Conservation (phyloP, 2,888 invertebrate species). For the Emesis russula region DNA sequence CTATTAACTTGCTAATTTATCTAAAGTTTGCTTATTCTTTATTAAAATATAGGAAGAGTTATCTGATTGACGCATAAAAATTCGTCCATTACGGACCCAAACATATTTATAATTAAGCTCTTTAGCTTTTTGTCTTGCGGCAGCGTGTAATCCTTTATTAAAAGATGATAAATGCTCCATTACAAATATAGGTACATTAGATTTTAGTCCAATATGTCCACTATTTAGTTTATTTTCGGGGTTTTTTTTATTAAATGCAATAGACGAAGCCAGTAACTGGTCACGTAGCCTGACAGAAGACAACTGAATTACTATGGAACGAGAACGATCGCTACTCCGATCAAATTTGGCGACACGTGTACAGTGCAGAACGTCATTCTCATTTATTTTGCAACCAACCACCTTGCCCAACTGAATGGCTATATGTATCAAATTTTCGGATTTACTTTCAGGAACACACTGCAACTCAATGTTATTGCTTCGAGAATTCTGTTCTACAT, state of each 20-base stretch:
- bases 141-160: slow-evolving; percentile 29
- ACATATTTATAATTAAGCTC: slow-evolving; percentile 16
- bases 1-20: slow-evolving; percentile 6
- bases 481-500: no score
- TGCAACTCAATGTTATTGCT: no score
- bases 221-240: slow-evolving; percentile 23
- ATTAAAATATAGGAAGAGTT: slow-evolving; percentile 14
- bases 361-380: neutral
- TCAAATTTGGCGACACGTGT: slow-evolving; percentile 19
- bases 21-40: slow-evolving; percentile 4
- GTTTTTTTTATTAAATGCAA: slow-evolving; percentile 6
- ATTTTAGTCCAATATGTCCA: neutral
- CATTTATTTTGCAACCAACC: neutral
- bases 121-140: slow-evolving; percentile 28
- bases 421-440: no score
- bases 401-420: neutral
- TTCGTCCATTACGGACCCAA: slow-evolving; percentile 18
- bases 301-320: slow-evolving; percentile 4
- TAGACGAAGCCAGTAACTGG: neutral
- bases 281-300: slow-evolving; percentile 4
- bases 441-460: no score
- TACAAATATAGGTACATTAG: slow-evolving; percentile 14
- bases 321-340: slow-evolving; percentile 1
- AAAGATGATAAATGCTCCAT: slow-evolving; percentile 25
- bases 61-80: slow-evolving; percentile 9